Percentiles rank a stretch among this genome's conserved stretches.
Conservation (phyloP, 2,113 vertebrate species). For the Xiphophorus hellerii region DNA sequence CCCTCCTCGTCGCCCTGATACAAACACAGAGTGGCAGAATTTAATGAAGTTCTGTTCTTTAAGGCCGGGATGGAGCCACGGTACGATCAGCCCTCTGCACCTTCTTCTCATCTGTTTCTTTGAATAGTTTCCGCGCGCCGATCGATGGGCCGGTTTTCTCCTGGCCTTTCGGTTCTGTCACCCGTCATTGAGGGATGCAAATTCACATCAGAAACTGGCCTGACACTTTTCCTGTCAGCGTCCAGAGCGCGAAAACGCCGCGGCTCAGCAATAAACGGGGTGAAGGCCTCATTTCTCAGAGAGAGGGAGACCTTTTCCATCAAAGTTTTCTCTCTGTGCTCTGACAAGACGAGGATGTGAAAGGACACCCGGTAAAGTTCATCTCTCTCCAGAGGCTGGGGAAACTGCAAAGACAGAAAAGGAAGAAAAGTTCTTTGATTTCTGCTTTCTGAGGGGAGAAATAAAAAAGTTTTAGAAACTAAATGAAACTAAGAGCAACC, state of each 20-base stretch:
- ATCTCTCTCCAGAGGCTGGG: conserved; percentile 5
- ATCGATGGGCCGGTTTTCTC: conserved; percentile 96
- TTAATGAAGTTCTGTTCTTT: conserved; percentile 98
- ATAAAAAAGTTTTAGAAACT: not conserved
- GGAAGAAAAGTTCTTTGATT: not conserved
- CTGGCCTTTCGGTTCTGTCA: conserved; percentile 97
- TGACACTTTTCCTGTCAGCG: conserved; percentile 88
- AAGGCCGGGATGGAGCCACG: conserved; percentile 69
- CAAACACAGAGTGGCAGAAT: conserved; percentile 88
- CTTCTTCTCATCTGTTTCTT: conserved; percentile 88
- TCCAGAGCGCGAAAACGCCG: conserved; percentile 57
- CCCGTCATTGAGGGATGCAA: conserved; percentile 93
- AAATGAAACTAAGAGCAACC: not conserved
- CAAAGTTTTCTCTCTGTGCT: conserved; percentile 58
- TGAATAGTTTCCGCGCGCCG: conserved; percentile 91
- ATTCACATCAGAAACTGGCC: conserved; percentile 93
- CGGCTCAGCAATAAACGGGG: conserved; percentile 82
- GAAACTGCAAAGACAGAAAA: conserved; percentile 17
- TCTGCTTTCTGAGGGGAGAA: not conserved
- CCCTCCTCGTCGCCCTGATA: conserved; percentile 65
- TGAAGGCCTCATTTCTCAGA: conserved; percentile 63
- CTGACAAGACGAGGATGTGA: conserved; percentile 56
- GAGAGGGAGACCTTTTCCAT: conserved; percentile 68
- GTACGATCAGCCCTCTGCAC: conserved; percentile 79
- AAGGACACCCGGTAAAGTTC: conserved; percentile 62